Evolutionary conservation across 2,888 invertebrate genomes (phyloP).

Genomic region (Euplexia lucipara): DNA sequence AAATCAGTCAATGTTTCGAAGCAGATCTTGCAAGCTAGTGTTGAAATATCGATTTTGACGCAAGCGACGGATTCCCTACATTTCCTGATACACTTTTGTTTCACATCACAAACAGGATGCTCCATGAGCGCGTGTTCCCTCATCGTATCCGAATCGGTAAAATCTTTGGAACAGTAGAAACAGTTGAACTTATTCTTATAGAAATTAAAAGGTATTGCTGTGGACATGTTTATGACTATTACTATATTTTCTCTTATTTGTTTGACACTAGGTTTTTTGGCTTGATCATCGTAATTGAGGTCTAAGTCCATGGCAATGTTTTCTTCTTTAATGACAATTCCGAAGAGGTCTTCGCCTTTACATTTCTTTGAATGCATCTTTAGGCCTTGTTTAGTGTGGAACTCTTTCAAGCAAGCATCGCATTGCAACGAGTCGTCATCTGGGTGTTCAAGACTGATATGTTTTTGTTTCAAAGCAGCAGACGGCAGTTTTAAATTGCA

Average conservation of each 20-base stretch:
- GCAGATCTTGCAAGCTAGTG: slow-evolving; percentile 84
- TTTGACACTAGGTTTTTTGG: slow-evolving; percentile 83
- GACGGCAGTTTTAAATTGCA: slow-evolving; percentile 84
- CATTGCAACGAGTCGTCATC: slow-evolving; percentile 85
- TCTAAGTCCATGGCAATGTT: slow-evolving; percentile 80
- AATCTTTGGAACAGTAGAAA: slow-evolving; percentile 87
- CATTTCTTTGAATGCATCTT: slow-evolving; percentile 86
- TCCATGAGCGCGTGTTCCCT: slow-evolving; percentile 82
- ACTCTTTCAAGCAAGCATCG: slow-evolving; percentile 82
- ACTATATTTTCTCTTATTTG: slow-evolving; percentile 86
- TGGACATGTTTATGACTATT: slow-evolving; percentile 86
- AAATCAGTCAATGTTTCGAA: slow-evolving; percentile 81
- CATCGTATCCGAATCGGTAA: slow-evolving; percentile 84
- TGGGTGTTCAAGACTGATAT: slow-evolving; percentile 84
- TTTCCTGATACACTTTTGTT: slow-evolving; percentile 84
- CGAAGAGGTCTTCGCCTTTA: slow-evolving; percentile 76
- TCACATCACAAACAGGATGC: slow-evolving; percentile 83
- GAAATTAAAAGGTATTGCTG: slow-evolving; percentile 87
- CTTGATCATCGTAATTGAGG: slow-evolving; percentile 74
- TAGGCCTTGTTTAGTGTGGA: slow-evolving; percentile 85
- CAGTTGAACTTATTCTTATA: slow-evolving; percentile 88
- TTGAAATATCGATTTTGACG: slow-evolving; percentile 85
- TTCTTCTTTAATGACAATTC: slow-evolving; percentile 79
- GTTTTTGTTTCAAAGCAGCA: slow-evolving; percentile 83
- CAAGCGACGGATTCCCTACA: slow-evolving; percentile 86